Conservation (phyloP, 2,797 vertebrate species). For the Erethizon dorsatum region DNA sequence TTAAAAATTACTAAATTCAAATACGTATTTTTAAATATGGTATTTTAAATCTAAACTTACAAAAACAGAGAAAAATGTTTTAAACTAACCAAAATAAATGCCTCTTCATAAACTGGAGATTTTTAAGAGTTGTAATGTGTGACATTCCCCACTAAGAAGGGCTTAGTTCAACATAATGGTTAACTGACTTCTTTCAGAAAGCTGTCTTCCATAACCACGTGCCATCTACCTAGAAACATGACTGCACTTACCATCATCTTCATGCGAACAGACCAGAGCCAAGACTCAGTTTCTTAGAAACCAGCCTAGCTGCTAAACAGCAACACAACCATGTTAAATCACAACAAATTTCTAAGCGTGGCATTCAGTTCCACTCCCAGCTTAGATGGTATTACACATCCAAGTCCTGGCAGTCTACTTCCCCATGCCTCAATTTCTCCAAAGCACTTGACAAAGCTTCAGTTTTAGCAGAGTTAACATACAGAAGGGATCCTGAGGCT, state of each 20-base stretch:
- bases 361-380: conserved; percentile 30
- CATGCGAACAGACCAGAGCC: background rate
- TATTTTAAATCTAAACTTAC: conserved; percentile 54
- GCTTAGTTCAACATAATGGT: background rate
- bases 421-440: conserved; percentile 57
- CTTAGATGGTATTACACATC: background rate
- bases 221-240: conserved; percentile 22
- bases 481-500: background rate
- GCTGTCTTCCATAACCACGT: background rate
- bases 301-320: conserved; percentile 44
- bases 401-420: conserved; percentile 40
- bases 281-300: conserved; percentile 64
- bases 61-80: conserved; percentile 48
- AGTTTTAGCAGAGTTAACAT: background rate
- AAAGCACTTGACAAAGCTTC: conserved; percentile 35
- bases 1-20: conserved; percentile 68
- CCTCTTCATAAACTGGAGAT: background rate
- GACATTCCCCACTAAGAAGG: background rate
- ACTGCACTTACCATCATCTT: conserved; percentile 4
- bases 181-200: conserved; percentile 65
- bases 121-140: background rate
- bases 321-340: conserved; percentile 41
- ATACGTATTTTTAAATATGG: conserved; percentile 3
- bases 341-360: background rate
- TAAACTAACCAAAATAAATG: conserved; percentile 51